Percentiles rank a stretch among this genome's conserved stretches.
phyloP scores from a whole-genome alignment of 2,888 invertebrate genomes.

The Lochmaea crataegi region DNA sequence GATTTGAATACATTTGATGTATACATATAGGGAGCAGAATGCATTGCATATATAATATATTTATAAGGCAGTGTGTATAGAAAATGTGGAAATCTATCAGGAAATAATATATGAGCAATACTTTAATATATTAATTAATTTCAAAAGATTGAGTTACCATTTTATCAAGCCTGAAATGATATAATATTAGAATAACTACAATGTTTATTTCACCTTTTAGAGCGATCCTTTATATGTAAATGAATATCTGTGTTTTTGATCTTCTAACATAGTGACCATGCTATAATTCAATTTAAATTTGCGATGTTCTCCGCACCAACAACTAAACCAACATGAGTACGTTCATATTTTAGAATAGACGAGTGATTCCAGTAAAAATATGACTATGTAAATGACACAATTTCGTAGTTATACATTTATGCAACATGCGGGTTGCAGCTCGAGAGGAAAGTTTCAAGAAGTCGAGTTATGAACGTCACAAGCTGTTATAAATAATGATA shows the following conservation, averaged over 20 bases:
- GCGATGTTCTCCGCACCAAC: background rate
- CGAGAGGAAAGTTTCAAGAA: conserved; percentile 9
- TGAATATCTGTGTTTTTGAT: background rate
- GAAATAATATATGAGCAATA: too few relatives aligned
- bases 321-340: background rate
- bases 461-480: conserved; percentile 7
- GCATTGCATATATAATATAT: too few relatives aligned
- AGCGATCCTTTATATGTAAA: background rate
- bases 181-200: background rate
- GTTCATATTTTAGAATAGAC: conserved; percentile 11
- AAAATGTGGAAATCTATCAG: too few relatives aligned
- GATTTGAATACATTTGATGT: background rate
- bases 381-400: conserved; percentile 19
- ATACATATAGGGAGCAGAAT: background rate
- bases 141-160: too few relatives aligned
- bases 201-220: background rate
- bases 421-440: conserved; percentile 1
- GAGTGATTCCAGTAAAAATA: conserved; percentile 17
- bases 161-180: too few relatives aligned
- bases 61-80: too few relatives aligned
- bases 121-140: too few relatives aligned
- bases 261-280: background rate
- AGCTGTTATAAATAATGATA: conserved; percentile 7
- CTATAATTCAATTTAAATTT: background rate
- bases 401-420: conserved; percentile 7